A percentile compares a stretch with the other conserved stretches of the same genome.
These are phyloP conservation scores for Cydia splendana DNA, from an alignment of 1,140 invertebrate species.

Conservation along the genomic window DNA sequence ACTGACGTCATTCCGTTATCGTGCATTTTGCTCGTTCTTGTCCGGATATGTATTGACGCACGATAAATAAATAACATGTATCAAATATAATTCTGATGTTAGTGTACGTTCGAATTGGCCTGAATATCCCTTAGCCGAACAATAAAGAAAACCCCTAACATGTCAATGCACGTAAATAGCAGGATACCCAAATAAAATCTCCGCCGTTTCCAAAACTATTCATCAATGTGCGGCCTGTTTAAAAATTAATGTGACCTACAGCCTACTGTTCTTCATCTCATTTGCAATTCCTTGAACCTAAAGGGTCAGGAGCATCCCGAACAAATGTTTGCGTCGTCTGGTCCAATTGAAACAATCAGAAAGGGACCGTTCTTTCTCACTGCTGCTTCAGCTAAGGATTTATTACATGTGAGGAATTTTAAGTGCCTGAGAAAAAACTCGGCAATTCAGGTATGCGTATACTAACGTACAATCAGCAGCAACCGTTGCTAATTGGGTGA, in stretches of 20 bases:
- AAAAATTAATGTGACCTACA: constrained; percentile 4
- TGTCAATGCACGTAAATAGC: neutral
- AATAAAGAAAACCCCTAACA: neutral
- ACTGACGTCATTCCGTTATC: no score
- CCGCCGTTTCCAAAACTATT: neutral
- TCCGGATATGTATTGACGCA: no score
- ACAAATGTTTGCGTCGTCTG: constrained; percentile 40
- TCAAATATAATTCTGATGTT: no score
- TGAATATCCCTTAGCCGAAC: no score
- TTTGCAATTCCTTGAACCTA: constrained; percentile 51
- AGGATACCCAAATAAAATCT: neutral
- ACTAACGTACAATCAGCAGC: no score
- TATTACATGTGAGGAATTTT: constrained; percentile 24
- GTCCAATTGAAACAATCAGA: constrained; percentile 54
- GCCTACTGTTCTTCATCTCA: constrained; percentile 45
- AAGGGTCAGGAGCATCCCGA: constrained; percentile 40
- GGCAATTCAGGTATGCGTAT: neutral
- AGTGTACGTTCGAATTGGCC: no score
- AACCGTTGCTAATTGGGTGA: no score
- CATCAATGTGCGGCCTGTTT: constrained; percentile 1
- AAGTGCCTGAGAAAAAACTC: neutral
- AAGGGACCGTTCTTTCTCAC: constrained; percentile 34
- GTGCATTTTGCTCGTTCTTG: no score
- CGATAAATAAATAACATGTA: no score
- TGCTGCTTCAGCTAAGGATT: constrained; percentile 26